Base-by-base conservation (phyloP, 2,797 vertebrate species). In the Sylvilagus floridanus region DNA sequence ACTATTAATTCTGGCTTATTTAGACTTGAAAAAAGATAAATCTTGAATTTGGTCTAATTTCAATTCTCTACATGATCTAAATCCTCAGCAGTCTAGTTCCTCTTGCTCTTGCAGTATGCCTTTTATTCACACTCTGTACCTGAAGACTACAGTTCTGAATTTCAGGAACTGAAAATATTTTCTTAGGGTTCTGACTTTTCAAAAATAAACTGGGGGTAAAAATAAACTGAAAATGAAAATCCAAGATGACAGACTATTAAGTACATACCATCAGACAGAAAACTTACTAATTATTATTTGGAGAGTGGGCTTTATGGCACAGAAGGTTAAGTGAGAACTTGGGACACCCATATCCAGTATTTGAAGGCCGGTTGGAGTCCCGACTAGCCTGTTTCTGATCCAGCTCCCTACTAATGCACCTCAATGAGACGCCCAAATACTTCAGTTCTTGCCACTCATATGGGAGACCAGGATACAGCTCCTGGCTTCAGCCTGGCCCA, bases 131-230 rank as follows among this genome's bases (percentile, higher is more conserved):
- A 88, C 9, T 92, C 78, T 50, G 65, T 91, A 90, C 11, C 7
- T 28, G 11, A 95, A 91, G 4, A 19, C 35, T 73, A 16, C 2
- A 65, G 75, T 50, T 85, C 52, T 88, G 26, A 95, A 93, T 88
- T 95, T 83, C 60, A 84, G 22, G 90, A 65, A 73, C 57, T 13
- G 19, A 81, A 65, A 82, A 65, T 7, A 0, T 10, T 69, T 75
- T 85, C 88, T 75, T 54, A 71, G 54, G 9, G 17, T 57, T 79
- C 68, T 91, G 50, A 82, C 5, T 68, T 90, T 95, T 82, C 91
- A 94, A 75, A 94, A 96, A 89, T 71, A 86, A 96, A 84, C 37
- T 71, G 47, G 72, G 92, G 28, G 30, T 84, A 81, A 95, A 88
- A 92, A 24, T 93, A n/a, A 83, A 96, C 26, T 81, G 79, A 95